These are phyloP conservation scores for Etheostoma nigrum DNA, from an alignment of 2,797 vertebrate genomes.

Conservation along the genomic window DNA sequence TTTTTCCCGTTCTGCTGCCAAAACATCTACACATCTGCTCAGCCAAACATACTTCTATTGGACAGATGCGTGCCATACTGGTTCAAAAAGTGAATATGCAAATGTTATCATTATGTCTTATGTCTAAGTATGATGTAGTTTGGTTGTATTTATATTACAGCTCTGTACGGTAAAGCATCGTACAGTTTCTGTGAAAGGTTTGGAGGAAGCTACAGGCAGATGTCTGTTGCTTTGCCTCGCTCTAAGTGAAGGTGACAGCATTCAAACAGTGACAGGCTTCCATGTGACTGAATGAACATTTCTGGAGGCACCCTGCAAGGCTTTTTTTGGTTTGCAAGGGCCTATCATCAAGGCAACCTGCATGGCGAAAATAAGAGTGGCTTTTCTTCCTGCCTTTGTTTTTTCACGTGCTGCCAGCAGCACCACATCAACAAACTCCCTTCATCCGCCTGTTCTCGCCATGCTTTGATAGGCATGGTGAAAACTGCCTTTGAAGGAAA, in stretches of 20 bases:
- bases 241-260: slow-evolving; percentile 86
- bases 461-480: slow-evolving; percentile 37
- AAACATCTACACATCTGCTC: background rate
- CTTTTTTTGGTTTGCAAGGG: slow-evolving; percentile 73
- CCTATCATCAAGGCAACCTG: slow-evolving; percentile 70
- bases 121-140: background rate
- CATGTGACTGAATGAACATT: slow-evolving; percentile 83
- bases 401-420: slow-evolving; percentile 16
- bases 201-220: slow-evolving; percentile 54
- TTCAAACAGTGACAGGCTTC: slow-evolving; percentile 74
- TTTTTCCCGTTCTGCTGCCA: background rate
- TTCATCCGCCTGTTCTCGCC: slow-evolving; percentile 31
- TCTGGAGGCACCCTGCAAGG: slow-evolving; percentile 87
- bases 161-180: background rate
- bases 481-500: slow-evolving; percentile 58
- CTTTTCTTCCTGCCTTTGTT: slow-evolving; percentile 6
- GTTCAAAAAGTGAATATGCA: background rate
- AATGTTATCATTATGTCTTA: no score
- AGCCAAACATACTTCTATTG: background rate
- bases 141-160: slow-evolving; percentile 14
- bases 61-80: background rate
- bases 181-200: slow-evolving; percentile 30
- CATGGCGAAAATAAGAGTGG: slow-evolving; percentile 52
- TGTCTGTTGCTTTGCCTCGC: slow-evolving; percentile 50
- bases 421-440: slow-evolving; percentile 41